Base-by-base conservation (phyloP, 2,797 vertebrate genomes). In the Furcifer pardalis region DNA sequence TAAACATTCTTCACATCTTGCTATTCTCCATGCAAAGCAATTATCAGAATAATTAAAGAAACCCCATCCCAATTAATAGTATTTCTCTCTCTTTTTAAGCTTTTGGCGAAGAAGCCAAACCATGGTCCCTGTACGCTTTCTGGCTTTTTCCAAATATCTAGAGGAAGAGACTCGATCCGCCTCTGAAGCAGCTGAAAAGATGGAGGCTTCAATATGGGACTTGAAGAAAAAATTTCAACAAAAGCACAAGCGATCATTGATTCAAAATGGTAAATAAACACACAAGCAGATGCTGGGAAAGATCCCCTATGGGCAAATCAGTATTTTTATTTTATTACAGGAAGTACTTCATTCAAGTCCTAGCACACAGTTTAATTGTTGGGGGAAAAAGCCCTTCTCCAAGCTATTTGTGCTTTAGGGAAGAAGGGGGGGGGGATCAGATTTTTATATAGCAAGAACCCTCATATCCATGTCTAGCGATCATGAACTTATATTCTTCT, bases 111-210 rank as follows among this genome's bases (percentile, higher is more conserved):
- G 52, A 80, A 92, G 81, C 30, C 87, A 87, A 42, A 21, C 71
- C 68, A 23, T 74, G 3, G 89, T 94, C 56, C 94, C 95, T 19
- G 37, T 84, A 5, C 91, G 85, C 37, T 92, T 95, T 77, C 95
- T 97, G 87, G 83, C 92, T 60, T 95, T 97, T 75, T 94, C 92
- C 73, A 97, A 96, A 60, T 93, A 94, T 90, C 91, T 92, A 0
- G 95, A 97, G 85, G 85, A 92, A 10, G 95, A 96, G 25, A 96
- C 93, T 56, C 86, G 80, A 77, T 94, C 94, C 65, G 76, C 96
- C 84, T 95, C 95, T 88, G 94, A 83, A 90, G 96, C 97, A 23
- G 97, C 97, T 1, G 97, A 98, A 90, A 86, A 96, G 90, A 97
- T 97, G 94, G 97, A 97, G 88, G 92, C 93, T 75, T 96, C 96